phyloP scores from a whole-genome alignment of 2,797 vertebrate genomes.

The Crenichthys baileyi region DNA sequence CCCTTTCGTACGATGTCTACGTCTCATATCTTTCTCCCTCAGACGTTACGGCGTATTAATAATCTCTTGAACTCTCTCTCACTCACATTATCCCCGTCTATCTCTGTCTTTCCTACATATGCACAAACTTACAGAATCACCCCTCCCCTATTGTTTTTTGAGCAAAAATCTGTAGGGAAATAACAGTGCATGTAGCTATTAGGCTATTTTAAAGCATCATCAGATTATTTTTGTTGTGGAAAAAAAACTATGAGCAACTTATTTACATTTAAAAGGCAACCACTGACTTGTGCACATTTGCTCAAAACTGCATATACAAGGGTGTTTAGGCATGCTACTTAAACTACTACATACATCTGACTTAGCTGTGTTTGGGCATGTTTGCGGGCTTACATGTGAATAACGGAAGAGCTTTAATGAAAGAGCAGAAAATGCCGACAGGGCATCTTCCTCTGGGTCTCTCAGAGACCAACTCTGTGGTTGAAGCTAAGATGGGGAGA shows the following conservation, averaged over 20 bases:
- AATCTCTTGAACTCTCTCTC: constrained; percentile 33
- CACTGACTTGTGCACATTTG: constrained; percentile 7
- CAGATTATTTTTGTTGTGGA: not conserved
- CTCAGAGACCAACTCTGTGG: constrained; percentile 57
- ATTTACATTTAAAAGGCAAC: constrained; percentile 32
- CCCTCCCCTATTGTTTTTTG: too few species aligned
- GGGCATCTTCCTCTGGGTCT: constrained; percentile 59
- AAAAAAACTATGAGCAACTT: constrained; percentile 9
- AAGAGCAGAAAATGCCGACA: constrained; percentile 56
- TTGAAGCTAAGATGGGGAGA: constrained; percentile 30
- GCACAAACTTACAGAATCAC: constrained; percentile 35
- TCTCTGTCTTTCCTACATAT: constrained; percentile 8
- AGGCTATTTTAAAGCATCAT: not conserved
- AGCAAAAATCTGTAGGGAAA: not conserved
- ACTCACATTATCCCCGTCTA: not conserved
- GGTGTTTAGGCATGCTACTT: constrained; percentile 4
- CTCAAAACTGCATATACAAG: constrained; percentile 8
- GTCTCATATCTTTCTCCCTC: constrained; percentile 61
- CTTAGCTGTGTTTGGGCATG: constrained; percentile 2
- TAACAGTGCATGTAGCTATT: not conserved
- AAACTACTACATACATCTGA: constrained; percentile 15
- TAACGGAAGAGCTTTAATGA: constrained; percentile 60
- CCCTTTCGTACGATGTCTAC: constrained; percentile 35
- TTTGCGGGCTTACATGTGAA: constrained; percentile 5
- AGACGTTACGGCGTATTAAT: constrained; percentile 66